Base-by-base conservation (phyloP, 2,113 vertebrate genomes). In the Nycticryphes semicollaris region DNA sequence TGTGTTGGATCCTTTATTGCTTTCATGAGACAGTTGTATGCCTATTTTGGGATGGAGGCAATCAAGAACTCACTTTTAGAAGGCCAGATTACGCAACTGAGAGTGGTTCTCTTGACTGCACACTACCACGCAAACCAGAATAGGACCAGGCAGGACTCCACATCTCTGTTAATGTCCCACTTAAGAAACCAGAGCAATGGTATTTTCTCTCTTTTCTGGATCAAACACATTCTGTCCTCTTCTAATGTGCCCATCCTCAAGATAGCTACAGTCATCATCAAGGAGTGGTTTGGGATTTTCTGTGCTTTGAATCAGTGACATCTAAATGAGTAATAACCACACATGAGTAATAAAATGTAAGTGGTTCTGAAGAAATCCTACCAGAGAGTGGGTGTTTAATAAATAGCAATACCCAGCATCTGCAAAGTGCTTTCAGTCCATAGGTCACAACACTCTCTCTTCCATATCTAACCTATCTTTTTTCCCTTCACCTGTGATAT, bases 401-500 rank as follows among this genome's bases (percentile, higher is more conserved):
- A 89, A 94, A 90, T 33, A 96, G 72, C 31, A 96, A 80, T 88
- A 62, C 16, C 25, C 41, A 83, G 72, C 63, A 94, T 86, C 88
- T 95, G 75, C 37, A 83, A 85, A 74, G 33, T 35, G 31, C 75
- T 92, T 93, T 94, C 82, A 90, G 89, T 89, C 62, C 89, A 84
- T 2, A 94, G 87, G 89, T 96, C 91, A 94, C 28, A 82, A 70
- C 78, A 67, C 73, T 73, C 83, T 84, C 62, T 47, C 67, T 50
- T 60, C 66, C 70, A 69, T 89, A 93, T 79, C 90, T 96, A 82
- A 87, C 80, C 56, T 82, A 84, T 81, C 66, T 89, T 82, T 69
- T 68, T n/a, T 14, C 48, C 54, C 62, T 89, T 97, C 87, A 98
- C 98, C 99, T 93, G 99, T 98, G 30, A 99, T 98, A 96, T 99